A percentile compares a stretch with the other conserved stretches of the same genome.
These are phyloP conservation scores for Pelusios castaneus DNA, from an alignment of 2,113 vertebrate species.

Conservation along the genomic window DNA sequence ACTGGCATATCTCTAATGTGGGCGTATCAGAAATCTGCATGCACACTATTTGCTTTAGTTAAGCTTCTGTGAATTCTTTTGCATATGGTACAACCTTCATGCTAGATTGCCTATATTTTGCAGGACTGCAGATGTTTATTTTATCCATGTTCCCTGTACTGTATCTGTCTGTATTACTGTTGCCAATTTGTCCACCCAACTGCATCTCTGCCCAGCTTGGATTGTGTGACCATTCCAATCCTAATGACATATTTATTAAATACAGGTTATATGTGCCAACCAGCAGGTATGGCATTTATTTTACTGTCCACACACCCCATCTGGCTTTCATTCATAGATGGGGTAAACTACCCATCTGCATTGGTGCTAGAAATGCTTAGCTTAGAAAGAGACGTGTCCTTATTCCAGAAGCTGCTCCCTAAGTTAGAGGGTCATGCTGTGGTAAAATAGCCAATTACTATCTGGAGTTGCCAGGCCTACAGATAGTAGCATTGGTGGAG, in stretches of 20 bases:
- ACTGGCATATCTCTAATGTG: slow-evolving; percentile 57
- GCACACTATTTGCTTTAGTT: slow-evolving; percentile 2
- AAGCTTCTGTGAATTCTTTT: slow-evolving; percentile 9
- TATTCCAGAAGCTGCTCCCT: neutral
- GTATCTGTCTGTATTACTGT: neutral
- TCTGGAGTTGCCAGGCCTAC: neutral
- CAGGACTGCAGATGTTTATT: neutral
- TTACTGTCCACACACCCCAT: neutral
- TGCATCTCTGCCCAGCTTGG: neutral
- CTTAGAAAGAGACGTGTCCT: neutral
- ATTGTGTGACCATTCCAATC: neutral
- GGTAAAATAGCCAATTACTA: neutral
- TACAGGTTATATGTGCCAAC: neutral
- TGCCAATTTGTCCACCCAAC: neutral
- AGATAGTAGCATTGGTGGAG: too few species aligned
- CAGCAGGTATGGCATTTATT: neutral
- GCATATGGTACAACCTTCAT: neutral
- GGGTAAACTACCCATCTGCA: neutral
- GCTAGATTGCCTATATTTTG: neutral
- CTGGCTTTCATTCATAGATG: neutral
- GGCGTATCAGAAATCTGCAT: slow-evolving; percentile 56
- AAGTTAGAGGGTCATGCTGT: neutral
- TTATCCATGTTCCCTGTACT: neutral
- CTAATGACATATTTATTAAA: neutral
- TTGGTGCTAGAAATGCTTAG: neutral